Evolutionary conservation across 2,113 vertebrate genomes (phyloP).

Genomic region (Myxocyprinus asiaticus): DNA sequence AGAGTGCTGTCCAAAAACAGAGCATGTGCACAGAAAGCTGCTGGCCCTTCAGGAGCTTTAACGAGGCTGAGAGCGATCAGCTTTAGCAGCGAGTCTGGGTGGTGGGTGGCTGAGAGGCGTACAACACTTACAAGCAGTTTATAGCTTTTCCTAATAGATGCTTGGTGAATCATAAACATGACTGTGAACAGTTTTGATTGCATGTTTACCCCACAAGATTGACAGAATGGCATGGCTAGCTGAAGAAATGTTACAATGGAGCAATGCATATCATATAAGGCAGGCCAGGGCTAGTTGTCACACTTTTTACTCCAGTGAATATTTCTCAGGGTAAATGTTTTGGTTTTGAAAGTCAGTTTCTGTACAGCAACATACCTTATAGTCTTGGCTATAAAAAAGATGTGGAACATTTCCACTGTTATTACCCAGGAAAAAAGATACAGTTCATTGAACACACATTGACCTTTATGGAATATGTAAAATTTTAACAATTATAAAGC

Average conservation of each 20-base stretch:
- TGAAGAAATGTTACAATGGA: slow-evolving; percentile 27
- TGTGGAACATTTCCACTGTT: no score
- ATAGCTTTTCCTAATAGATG: slow-evolving; percentile 20
- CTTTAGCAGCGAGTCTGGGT: background rate
- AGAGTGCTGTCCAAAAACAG: slow-evolving; percentile 47
- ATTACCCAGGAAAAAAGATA: no score
- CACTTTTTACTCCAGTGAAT: no score
- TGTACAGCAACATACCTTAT: no score
- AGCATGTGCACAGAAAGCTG: slow-evolving; percentile 47
- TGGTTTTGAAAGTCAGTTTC: no score
- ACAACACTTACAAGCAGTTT: slow-evolving; percentile 19
- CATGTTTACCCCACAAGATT: slow-evolving; percentile 42
- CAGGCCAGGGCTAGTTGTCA: no score
- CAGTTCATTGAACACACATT: no score
- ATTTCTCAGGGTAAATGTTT: no score
- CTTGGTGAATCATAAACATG: slow-evolving; percentile 51
- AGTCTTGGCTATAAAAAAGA: no score
- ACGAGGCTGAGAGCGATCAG: slow-evolving; percentile 1
- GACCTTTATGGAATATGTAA: no score
- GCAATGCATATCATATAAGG: background rate
- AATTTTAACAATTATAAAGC: no score
- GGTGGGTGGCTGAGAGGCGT: background rate
- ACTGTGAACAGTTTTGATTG: slow-evolving; percentile 20
- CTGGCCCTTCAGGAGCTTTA: slow-evolving; percentile 12
- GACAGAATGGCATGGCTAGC: slow-evolving; percentile 28